phyloP scores from a whole-genome alignment of 2,113 vertebrate genomes.

The Mormoops blainvillei region DNA sequence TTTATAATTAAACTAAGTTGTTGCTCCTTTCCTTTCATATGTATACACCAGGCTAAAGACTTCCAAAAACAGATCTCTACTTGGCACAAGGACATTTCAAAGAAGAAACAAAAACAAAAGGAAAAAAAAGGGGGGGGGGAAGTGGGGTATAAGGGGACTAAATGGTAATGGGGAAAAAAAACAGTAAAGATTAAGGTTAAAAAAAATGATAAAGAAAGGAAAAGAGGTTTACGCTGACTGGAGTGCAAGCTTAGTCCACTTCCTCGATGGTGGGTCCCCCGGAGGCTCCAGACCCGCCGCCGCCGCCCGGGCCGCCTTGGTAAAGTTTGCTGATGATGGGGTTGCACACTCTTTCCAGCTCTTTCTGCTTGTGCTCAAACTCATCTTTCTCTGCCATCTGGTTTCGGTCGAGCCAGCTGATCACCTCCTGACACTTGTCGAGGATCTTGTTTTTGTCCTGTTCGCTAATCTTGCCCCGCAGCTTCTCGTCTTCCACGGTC shows the following conservation, averaged over 20 bases:
- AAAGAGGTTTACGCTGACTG: constrained; percentile 76
- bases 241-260: constrained; percentile 80
- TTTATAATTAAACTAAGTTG: constrained; percentile 74
- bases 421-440: constrained; percentile 84
- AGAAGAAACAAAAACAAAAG: constrained; percentile 62
- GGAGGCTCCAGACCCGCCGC: constrained; percentile 64
- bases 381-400: constrained; percentile 88
- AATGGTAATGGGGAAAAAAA: too few species aligned
- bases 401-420: constrained; percentile 85
- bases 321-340: constrained; percentile 86
- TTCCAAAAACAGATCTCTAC: constrained; percentile 75
- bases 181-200: too few species aligned
- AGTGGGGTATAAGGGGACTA: too few species aligned
- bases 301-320: constrained; percentile 77
- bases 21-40: constrained; percentile 75
- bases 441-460: constrained; percentile 84
- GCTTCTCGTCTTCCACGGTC: constrained; percentile 84
- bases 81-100: constrained; percentile 76
- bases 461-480: constrained; percentile 86
- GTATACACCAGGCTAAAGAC: constrained; percentile 74
- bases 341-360: constrained; percentile 87
- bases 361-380: constrained; percentile 87
- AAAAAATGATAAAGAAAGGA: constrained; percentile 57
- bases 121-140: background rate
- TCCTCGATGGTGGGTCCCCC: constrained; percentile 87